These are phyloP conservation scores for Miichthys miiuy DNA, from an alignment of 2,797 vertebrate genomes.

Conservation along the genomic window DNA sequence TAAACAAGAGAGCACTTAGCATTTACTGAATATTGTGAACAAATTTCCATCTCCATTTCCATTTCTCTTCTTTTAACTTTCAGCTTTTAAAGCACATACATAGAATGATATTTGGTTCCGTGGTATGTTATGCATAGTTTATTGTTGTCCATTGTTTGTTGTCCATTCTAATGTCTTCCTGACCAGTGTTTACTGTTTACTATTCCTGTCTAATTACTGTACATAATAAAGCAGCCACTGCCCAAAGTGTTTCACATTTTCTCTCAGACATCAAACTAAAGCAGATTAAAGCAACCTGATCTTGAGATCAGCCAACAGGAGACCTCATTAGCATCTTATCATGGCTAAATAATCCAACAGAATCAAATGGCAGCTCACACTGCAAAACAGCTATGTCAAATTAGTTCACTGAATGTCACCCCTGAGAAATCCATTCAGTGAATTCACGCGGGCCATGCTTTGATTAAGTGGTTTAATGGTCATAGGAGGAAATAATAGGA, in stretches of 20 bases:
- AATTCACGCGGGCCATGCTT: conserved; percentile 20
- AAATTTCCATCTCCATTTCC: conserved; percentile 13
- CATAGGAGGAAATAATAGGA: conserved; percentile 20
- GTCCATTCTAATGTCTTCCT: background rate
- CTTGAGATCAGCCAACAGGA: conserved; percentile 35
- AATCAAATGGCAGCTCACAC: conserved; percentile 39
- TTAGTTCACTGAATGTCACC: conserved; percentile 17
- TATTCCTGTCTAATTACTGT: background rate
- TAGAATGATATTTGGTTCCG: background rate
- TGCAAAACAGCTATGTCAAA: conserved; percentile 29
- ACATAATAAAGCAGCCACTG: background rate
- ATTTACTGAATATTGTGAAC: conserved; percentile 5
- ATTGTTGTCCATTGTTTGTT: no score
- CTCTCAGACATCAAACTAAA: conserved; percentile 30
- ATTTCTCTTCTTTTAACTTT: background rate
- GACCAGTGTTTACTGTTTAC: no score
- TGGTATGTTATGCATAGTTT: background rate
- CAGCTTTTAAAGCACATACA: background rate
- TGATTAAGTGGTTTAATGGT: conserved; percentile 43
- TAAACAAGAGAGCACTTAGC: background rate
- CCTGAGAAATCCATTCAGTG: conserved; percentile 13
- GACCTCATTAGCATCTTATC: conserved; percentile 53
- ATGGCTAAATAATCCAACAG: conserved; percentile 37
- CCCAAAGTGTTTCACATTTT: conserved; percentile 21
- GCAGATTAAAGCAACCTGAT: conserved; percentile 37